phyloP scores from a whole-genome alignment of 2,888 invertebrate species.

The Sarcophaga subvicina region DNA sequence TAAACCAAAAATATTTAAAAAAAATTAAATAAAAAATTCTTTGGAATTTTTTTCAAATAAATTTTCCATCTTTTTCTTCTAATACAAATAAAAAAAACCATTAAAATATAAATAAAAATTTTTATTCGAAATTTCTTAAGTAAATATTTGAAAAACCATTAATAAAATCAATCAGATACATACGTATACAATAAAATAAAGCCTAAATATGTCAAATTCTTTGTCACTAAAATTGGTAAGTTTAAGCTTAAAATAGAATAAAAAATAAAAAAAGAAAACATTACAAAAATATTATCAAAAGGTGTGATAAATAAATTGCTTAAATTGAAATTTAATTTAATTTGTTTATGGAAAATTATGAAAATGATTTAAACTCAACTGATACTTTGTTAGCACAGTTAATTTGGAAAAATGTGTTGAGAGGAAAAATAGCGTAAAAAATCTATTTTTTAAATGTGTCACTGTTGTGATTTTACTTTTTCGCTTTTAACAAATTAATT shows the following conservation, averaged over 20 bases:
- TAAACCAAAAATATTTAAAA: not conserved
- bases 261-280: conserved; percentile 4
- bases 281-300: not conserved
- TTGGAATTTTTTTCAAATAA: not conserved
- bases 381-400: not conserved
- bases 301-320: conserved; percentile 12
- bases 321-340: conserved; percentile 27
- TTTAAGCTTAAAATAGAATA: not conserved
- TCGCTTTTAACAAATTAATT: not conserved
- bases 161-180: not conserved
- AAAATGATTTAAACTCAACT: not conserved
- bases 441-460: conserved; percentile 43
- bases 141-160: conserved; percentile 21
- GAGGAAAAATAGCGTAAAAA: conserved; percentile 9
- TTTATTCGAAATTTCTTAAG: conserved; percentile 18
- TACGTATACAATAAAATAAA: conserved; percentile 16
- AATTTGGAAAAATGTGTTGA: not conserved
- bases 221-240: conserved; percentile 67
- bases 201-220: conserved; percentile 58
- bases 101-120: conserved; percentile 12
- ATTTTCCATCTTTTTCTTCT: not conserved
- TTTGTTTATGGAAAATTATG: not conserved
- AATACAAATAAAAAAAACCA: conserved; percentile 13
- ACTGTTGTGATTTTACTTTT: conserved; percentile 41
- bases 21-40: conserved; percentile 36